Evolutionary conservation across 2,888 invertebrate genomes (phyloP).

Genomic region (Pimpla rufipes): DNA sequence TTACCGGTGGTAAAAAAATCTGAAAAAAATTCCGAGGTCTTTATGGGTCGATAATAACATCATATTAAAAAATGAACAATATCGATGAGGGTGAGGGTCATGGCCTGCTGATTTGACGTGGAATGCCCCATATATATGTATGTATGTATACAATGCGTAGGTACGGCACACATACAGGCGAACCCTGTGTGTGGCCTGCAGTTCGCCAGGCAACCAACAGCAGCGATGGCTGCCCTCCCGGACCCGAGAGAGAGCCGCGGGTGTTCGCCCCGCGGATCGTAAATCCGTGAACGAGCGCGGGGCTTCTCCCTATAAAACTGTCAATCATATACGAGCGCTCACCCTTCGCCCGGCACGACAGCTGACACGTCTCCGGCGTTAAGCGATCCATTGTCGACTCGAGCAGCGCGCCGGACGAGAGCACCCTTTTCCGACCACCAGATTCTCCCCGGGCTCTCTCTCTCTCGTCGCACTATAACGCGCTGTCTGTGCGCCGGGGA

Average conservation of each 20-base stretch:
- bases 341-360: conserved; percentile 77
- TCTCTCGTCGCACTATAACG: not conserved
- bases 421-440: conserved; percentile 41
- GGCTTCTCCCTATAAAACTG: conserved; percentile 81
- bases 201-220: not conserved
- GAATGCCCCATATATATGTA: too few relatives aligned
- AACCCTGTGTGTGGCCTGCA: not conserved
- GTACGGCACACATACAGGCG: not conserved
- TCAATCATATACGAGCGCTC: conserved; percentile 79
- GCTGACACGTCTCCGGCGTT: conserved; percentile 81
- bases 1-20: too few relatives aligned
- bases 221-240: not conserved
- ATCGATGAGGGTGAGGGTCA: too few relatives aligned
- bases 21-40: too few relatives aligned
- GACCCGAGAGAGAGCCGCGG: conserved; percentile 39
- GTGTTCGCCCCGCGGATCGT: conserved; percentile 78
- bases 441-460: conserved; percentile 12
- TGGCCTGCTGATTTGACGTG: too few relatives aligned
- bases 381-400: conserved; percentile 81
- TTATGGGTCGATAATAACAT: too few relatives aligned
- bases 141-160: not conserved
- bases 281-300: conserved; percentile 77
- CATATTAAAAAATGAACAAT: too few relatives aligned
- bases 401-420: conserved; percentile 17
- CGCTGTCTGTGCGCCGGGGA: not conserved